Evolutionary conservation across 2,797 vertebrate genomes (phyloP).

Genomic region (Anguilla obscura): DNA sequence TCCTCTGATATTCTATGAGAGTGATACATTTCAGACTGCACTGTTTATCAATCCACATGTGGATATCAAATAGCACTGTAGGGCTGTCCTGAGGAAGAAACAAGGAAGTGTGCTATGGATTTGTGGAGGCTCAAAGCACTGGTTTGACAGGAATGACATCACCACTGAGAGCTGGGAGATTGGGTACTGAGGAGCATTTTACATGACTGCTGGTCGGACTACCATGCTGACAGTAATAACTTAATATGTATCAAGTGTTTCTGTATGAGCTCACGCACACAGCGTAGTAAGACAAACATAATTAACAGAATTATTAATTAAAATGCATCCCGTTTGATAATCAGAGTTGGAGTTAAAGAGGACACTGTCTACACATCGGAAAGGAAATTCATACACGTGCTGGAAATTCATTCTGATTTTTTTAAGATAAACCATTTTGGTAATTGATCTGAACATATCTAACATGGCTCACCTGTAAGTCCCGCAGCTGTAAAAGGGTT

Average conservation of each 20-base stretch:
- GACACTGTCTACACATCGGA: background rate
- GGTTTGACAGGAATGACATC: background rate
- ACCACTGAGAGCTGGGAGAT: background rate
- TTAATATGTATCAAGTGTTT: background rate
- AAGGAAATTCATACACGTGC: background rate
- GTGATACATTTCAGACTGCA: slow-evolving; percentile 56
- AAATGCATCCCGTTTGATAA: slow-evolving; percentile 4
- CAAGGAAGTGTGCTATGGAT: slow-evolving; percentile 43
- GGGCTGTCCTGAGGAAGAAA: slow-evolving; percentile 43
- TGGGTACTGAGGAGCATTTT: background rate
- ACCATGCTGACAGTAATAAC: background rate
- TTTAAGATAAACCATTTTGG: background rate
- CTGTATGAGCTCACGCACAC: background rate
- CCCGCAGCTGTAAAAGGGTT: too few relatives aligned
- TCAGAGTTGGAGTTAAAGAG: background rate
- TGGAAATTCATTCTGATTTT: background rate
- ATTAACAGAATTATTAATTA: slow-evolving; percentile 9
- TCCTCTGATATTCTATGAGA: slow-evolving; percentile 38
- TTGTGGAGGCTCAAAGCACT: slow-evolving; percentile 6
- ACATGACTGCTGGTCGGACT: background rate
- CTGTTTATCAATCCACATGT: slow-evolving; percentile 48
- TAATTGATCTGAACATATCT: background rate
- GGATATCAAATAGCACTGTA: slow-evolving; percentile 29
- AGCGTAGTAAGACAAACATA: background rate
- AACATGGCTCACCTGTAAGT: background rate